Evolutionary conservation across 30 jellyfish, hydroid and myxozoan genomes (phyloP).

Genomic region (Cassiopea xamachana): DNA sequence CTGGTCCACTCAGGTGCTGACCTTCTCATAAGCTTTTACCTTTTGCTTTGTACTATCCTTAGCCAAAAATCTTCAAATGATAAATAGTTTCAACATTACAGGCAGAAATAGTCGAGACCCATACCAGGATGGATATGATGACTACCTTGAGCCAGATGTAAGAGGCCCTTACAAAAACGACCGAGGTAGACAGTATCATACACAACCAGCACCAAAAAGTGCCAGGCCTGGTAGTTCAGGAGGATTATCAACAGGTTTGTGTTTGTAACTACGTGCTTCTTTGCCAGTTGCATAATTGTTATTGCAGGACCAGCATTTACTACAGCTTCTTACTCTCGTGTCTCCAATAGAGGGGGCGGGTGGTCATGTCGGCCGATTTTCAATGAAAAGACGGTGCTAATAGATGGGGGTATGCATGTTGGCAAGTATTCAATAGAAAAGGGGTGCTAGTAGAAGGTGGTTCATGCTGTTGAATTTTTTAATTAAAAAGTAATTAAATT

Average conservation of each 20-base stretch:
- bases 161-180: background rate
- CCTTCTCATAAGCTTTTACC: background rate
- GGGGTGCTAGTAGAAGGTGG: no score
- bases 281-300: no score
- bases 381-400: no score
- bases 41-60: background rate
- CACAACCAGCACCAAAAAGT: constrained; percentile 43
- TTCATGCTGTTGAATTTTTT: no score
- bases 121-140: constrained; percentile 37
- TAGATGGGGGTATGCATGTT: no score
- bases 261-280: no score
- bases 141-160: constrained; percentile 28
- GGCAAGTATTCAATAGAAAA: no score
- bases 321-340: background rate
- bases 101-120: constrained; percentile 41
- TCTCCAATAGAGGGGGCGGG: no score
- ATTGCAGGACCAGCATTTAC: background rate
- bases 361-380: no score
- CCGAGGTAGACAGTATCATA: constrained; percentile 27
- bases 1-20: no score
- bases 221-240: constrained; percentile 79
- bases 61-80: background rate
- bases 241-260: constrained; percentile 64
- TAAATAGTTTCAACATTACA: background rate
- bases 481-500: no score